Base-by-base conservation (phyloP, 2,113 vertebrate species). In the Saguinus midas region DNA sequence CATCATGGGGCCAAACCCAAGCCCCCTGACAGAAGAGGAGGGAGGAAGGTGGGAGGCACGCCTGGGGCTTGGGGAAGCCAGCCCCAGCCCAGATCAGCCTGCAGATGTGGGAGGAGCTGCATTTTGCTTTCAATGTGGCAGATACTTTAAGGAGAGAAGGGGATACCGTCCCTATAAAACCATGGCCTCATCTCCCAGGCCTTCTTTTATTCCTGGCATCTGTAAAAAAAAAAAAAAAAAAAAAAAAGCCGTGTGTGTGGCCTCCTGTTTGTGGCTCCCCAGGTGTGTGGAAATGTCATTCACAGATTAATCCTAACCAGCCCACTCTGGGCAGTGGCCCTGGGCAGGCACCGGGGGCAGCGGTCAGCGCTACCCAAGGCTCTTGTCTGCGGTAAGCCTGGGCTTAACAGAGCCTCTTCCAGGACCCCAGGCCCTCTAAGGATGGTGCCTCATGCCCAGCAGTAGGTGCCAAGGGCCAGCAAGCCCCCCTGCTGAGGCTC, bases 141-240 rank as follows among this genome's bases (percentile, higher is more conserved):
- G 98, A 98, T 97, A 94, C 97, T 98, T 98, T 97, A 98, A 98
- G 97, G 97, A 98, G 98, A 98, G 96, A 98, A 97, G 97, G 93
- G 96, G 97, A 98, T 99, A 98, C 27, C 0, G 96, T 96, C 90
- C 95, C 97, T 96, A 96, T 98, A 97, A 98, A 98, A 93, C 91
- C 87, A 95, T 75, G 96, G 90, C 96, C 96, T 95, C 68, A 70
- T 94, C 97, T 98, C 90, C 91, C 75, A 96, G 96, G 70, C 66
- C 35, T 87, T 98, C 90, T 96, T 98, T 98, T 97, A 98, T 97
- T 98, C 97, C 98, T 76, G 96, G 96, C 70, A 97, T 97, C 88
- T 97, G 98, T 98, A 99, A 99, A 99, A 99, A 99, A 97, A 87
- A 97, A 99, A 99, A 99, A 99, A 99, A 97, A 87, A 97, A 99